phyloP scores from a whole-genome alignment of 1,140 invertebrate species.

The Hyles vespertilio region DNA sequence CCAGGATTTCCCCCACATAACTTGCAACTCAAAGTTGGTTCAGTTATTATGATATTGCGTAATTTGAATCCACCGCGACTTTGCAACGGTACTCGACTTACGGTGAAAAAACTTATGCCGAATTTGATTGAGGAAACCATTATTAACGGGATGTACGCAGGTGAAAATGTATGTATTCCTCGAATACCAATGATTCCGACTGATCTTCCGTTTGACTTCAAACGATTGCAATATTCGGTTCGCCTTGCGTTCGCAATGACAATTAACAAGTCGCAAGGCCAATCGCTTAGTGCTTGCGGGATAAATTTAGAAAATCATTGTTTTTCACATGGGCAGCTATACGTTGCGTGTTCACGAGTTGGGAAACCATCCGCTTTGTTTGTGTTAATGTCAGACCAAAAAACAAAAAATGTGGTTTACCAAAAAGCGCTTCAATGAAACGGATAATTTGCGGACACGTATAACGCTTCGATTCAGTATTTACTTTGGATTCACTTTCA shows the following conservation, averaged over 20 bases:
- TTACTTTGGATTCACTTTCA: slow-evolving; percentile 22
- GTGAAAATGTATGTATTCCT: slow-evolving; percentile 23
- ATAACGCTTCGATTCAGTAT: slow-evolving; percentile 21
- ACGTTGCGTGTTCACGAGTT: slow-evolving; percentile 47
- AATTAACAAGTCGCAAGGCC: slow-evolving; percentile 76
- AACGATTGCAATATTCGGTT: slow-evolving; percentile 62
- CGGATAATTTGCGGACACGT: slow-evolving; percentile 19
- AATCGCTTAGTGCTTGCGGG: slow-evolving; percentile 44
- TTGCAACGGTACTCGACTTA: slow-evolving; percentile 65
- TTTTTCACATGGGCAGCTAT: slow-evolving; percentile 33
- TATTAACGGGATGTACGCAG: slow-evolving; percentile 35
- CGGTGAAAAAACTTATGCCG: slow-evolving; percentile 26
- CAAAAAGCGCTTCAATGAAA: slow-evolving; percentile 34
- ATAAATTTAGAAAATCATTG: slow-evolving; percentile 29
- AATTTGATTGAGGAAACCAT: slow-evolving; percentile 32
- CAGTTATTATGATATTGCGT: slow-evolving; percentile 17
- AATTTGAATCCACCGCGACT: slow-evolving; percentile 50
- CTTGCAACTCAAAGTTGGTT: slow-evolving; percentile 44
- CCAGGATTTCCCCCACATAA: slow-evolving; percentile 49
- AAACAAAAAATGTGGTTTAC: slow-evolving; percentile 53
- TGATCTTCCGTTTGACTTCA: slow-evolving; percentile 34
- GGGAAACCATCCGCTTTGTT: slow-evolving; percentile 26
- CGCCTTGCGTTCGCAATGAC: slow-evolving; percentile 74
- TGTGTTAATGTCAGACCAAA: slow-evolving; percentile 41
- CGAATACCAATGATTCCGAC: slow-evolving; percentile 4